Percentiles rank a stretch among this genome's conserved stretches.
phyloP scores from a whole-genome alignment of 1,140 invertebrate species.

The Stenopsyche tienmushanensis region DNA sequence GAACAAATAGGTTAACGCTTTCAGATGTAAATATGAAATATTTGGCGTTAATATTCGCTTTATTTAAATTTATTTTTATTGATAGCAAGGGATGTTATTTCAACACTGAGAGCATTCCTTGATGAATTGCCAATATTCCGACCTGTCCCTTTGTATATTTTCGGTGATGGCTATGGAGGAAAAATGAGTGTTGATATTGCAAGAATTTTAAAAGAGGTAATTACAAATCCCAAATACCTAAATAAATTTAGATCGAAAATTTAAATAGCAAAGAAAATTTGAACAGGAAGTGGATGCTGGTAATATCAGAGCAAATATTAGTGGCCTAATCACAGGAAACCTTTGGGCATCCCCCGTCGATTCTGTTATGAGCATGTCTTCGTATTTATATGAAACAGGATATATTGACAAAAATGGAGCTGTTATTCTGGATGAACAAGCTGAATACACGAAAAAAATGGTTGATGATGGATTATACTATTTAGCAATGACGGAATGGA shows the following conservation, averaged over 20 bases:
- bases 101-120: conserved; percentile 67
- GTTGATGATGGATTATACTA: conserved; percentile 58
- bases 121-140: conserved; percentile 66
- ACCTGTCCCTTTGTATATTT: conserved; percentile 74
- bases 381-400: conserved; percentile 65
- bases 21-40: background rate
- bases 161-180: conserved; percentile 86
- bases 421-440: conserved; percentile 55
- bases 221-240: no score
- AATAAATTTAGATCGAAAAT: no score
- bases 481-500: conserved; percentile 66
- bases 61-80: background rate
- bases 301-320: conserved; percentile 68
- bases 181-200: conserved; percentile 86
- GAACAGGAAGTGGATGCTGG: conserved; percentile 63
- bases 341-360: conserved; percentile 86
- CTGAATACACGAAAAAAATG: conserved; percentile 54
- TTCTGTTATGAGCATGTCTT: conserved; percentile 76
- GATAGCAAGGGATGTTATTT: conserved; percentile 73
- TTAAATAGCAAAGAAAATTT: background rate
- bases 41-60: no score
- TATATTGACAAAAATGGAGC: conserved; percentile 64
- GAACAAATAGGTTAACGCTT: conserved; percentile 61
- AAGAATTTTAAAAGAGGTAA: conserved; percentile 61
- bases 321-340: conserved; percentile 78